These are phyloP conservation scores for Mythimna loreyi DNA, from an alignment of 2,888 invertebrate genomes.

Conservation along the genomic window DNA sequence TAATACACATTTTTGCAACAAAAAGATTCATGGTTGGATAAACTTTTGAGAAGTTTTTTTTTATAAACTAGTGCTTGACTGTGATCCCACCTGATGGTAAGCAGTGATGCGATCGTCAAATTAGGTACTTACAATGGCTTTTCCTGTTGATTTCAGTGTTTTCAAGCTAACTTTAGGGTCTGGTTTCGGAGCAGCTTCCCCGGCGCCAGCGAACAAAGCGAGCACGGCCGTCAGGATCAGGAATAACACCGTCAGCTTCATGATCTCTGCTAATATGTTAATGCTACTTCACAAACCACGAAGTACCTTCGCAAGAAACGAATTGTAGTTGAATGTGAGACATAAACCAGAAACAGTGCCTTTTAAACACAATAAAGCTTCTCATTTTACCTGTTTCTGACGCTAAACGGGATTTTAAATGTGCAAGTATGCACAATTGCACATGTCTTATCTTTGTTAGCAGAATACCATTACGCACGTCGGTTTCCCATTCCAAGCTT, in stretches of 20 bases:
- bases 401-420: slow-evolving; percentile 16
- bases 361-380: slow-evolving; percentile 17
- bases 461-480: not conserved
- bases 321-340: slow-evolving; percentile 6
- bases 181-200: slow-evolving; percentile 28
- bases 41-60: no score
- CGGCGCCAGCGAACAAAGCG: slow-evolving; percentile 18
- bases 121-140: slow-evolving; percentile 72
- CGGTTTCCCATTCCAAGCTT: not conserved
- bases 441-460: not conserved
- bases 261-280: slow-evolving; percentile 11
- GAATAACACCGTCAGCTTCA: slow-evolving; percentile 32
- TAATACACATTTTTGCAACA: no score
- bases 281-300: not conserved
- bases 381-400: slow-evolving; percentile 14
- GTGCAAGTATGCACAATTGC: not conserved
- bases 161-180: slow-evolving; percentile 26
- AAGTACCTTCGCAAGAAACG: not conserved
- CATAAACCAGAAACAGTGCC: not conserved
- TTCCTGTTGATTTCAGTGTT: slow-evolving; percentile 71
- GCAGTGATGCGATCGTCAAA: no score
- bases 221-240: slow-evolving; percentile 36
- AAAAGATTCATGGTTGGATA: no score
- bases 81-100: no score
- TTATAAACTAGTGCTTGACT: no score